Evolutionary conservation across 2,888 invertebrate genomes (phyloP), one percentile per base, ranked within the genome.

Genomic region (Lasioglossum pauxillum): DNA sequence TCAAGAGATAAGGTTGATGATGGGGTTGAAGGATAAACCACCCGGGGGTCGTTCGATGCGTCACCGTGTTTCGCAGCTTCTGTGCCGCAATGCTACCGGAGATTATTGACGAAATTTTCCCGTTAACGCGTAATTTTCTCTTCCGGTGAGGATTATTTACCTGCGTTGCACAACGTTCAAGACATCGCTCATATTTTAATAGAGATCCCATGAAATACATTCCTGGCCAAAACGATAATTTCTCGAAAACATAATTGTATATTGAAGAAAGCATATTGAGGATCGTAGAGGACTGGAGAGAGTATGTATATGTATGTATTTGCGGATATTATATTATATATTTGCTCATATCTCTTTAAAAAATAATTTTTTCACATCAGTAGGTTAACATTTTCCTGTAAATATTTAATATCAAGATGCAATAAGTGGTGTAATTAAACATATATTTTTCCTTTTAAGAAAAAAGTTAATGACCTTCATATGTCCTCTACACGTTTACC

Each of bases 21-120:
- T 89, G 88, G 89, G 88, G 87, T 88, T 76, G 84, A 88, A 87
- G 85, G 85, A 90, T 91, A 91, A 91, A 91, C 92, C 91, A 90
- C 87, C 69, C 31, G 82, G 80, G 86, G 82, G 85, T 82, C 82
- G 83, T 91, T 85, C 86, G 82, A 85, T 85, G 83, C 80, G 57
- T 78, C 44, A 71, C 86, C 78, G 67, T 78, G 78, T 84, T 44
- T 77, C 64, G 31, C 57, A 49, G 73, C 74, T 71, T 71, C 49
- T 73, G 53, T 71, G 77, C 27, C n/a, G 23, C 44, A 64, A 27
- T n/a, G 60, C 19, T 38, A 41, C 23, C 49, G 75, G 41, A 14
- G 23, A 64, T 73, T 77, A 74, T 81, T 27, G 77, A 57, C 81
- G 76, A 10, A 69, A 73, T 77, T 72, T 71, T 27, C 23, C n/a